These are phyloP conservation scores for Periophthalmus modestus DNA, from an alignment of 2,113 vertebrate species.

Conservation along the genomic window DNA sequence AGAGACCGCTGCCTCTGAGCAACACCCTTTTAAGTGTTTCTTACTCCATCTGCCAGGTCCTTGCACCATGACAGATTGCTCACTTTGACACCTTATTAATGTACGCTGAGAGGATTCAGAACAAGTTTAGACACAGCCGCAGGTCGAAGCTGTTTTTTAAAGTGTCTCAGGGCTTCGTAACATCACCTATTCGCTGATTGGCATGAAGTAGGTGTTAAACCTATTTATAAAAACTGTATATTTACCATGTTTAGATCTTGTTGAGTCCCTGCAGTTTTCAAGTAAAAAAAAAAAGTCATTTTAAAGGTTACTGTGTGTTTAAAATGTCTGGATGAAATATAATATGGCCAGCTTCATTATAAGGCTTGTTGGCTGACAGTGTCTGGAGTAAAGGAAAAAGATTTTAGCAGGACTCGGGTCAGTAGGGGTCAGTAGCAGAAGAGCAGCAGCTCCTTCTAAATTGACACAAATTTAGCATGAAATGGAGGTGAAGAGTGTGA, in stretches of 20 bases:
- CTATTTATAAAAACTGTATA: slow-evolving; percentile 18
- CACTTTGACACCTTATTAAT: slow-evolving; percentile 58
- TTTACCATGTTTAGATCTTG: background rate
- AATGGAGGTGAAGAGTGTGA: background rate
- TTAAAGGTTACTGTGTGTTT: background rate
- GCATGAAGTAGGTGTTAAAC: slow-evolving; percentile 9
- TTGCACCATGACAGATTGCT: slow-evolving; percentile 55
- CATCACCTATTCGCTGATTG: slow-evolving; percentile 18
- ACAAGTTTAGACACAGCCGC: slow-evolving; percentile 30
- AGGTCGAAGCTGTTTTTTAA: slow-evolving; percentile 28
- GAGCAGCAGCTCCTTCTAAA: no score
- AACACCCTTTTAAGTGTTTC: slow-evolving; percentile 30
- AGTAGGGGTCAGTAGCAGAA: no score
- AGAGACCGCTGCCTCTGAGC: slow-evolving; percentile 22
- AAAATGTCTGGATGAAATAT: background rate
- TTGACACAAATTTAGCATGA: background rate
- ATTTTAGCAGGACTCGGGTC: no score
- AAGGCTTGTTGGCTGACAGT: no score
- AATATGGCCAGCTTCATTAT: background rate
- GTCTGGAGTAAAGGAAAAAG: no score
- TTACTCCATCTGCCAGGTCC: slow-evolving; percentile 38
- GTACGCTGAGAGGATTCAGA: slow-evolving; percentile 25
- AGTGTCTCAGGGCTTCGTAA: slow-evolving; percentile 13
- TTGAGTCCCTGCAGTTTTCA: background rate
- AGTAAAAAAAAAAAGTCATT: background rate